phyloP scores from a whole-genome alignment of 2,797 vertebrate species.

The Rhinatrema bivittatum region DNA sequence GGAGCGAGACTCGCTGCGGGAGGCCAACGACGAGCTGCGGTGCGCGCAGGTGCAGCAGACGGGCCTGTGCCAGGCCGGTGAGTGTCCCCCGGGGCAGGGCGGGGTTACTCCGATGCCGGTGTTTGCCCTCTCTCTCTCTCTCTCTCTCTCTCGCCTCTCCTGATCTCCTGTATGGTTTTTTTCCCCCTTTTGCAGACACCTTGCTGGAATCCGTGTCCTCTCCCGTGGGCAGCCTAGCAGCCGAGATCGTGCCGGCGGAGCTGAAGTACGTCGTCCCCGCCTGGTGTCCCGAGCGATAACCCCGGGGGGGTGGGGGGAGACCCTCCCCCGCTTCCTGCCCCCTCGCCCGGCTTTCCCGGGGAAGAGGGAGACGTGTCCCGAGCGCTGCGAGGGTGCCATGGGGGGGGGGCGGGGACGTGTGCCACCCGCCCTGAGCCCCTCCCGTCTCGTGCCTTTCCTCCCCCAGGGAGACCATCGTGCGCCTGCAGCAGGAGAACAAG shows the following conservation, averaged over 20 bases:
- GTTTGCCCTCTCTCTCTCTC: too few relatives aligned
- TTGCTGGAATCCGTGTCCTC: constrained; percentile 44
- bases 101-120: background rate
- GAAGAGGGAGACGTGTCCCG: too few relatives aligned
- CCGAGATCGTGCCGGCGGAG: constrained; percentile 82
- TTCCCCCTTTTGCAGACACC: constrained; percentile 41
- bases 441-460: too few relatives aligned
- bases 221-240: constrained; percentile 69
- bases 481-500: constrained; percentile 81
- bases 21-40: constrained; percentile 79
- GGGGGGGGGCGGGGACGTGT: too few relatives aligned
- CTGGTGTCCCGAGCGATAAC: background rate
- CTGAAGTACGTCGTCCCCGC: constrained; percentile 59
- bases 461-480: constrained; percentile 71
- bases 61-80: constrained; percentile 65
- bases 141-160: too few relatives aligned
- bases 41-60: constrained; percentile 77
- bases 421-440: background rate
- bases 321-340: too few relatives aligned
- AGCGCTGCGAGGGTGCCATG: too few relatives aligned
- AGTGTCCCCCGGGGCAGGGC: constrained; percentile 12
- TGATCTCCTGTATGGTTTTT: too few relatives aligned
- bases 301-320: too few relatives aligned
- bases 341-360: too few relatives aligned
- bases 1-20: constrained; percentile 74